phyloP scores from a whole-genome alignment of 2,888 invertebrate species.

The Plemyria rubiginata region DNA sequence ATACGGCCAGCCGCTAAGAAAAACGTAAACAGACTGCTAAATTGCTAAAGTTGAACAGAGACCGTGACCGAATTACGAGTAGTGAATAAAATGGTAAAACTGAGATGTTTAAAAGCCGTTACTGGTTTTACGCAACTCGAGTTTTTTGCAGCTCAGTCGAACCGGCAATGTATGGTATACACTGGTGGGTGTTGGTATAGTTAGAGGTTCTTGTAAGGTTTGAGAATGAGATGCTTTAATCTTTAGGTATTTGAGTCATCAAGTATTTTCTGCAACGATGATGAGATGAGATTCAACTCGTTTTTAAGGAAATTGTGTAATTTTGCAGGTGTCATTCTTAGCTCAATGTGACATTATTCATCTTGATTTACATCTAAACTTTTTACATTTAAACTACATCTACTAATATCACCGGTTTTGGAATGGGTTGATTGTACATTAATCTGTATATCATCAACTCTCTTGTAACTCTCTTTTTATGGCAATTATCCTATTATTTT shows the following conservation, averaged over 20 bases:
- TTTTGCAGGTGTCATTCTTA: constrained; percentile 12
- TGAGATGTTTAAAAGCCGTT: constrained; percentile 36
- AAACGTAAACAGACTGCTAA: constrained; percentile 68
- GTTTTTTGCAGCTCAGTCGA: constrained; percentile 11
- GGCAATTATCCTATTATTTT: not conserved
- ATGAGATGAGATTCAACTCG: constrained; percentile 20
- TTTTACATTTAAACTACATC: too few relatives aligned
- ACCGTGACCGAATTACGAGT: constrained; percentile 45
- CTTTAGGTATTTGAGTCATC: constrained; percentile 43
- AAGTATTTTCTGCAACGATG: constrained; percentile 22
- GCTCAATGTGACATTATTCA: constrained; percentile 19
- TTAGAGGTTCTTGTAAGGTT: constrained; percentile 10
- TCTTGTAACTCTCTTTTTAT: not conserved
- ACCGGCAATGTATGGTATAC: constrained; percentile 36
- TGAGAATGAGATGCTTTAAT: constrained; percentile 23
- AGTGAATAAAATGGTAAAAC: constrained; percentile 13
- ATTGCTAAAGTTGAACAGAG: constrained; percentile 59
- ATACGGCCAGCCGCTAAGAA: constrained; percentile 68
- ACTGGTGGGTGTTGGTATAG: not conserved
- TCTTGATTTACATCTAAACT: constrained; percentile 1
- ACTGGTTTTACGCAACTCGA: constrained; percentile 35
- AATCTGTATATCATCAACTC: not conserved
- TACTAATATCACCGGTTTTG: not conserved
- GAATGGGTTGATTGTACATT: not conserved
- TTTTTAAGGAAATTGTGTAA: constrained; percentile 19